Evolutionary conservation across 35 echinoderm and acorn worm species (phyloP).

Genomic region (Heliocidaris erythrogramma): DNA sequence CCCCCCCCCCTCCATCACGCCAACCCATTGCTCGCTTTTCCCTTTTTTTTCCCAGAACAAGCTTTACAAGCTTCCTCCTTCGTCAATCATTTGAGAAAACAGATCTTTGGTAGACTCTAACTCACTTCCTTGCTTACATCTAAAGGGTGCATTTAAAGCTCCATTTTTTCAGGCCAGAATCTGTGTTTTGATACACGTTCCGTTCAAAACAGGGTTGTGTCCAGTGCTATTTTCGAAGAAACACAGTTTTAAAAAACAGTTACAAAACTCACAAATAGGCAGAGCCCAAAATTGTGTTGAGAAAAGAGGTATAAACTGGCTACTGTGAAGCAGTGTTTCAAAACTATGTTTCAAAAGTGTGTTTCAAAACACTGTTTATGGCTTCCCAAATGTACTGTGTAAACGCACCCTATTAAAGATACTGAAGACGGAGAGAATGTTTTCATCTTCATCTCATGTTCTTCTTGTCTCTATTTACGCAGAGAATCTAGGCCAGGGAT

Average conservation of each 20-base stretch:
- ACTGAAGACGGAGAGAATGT: neutral
- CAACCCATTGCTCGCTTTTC: neutral
- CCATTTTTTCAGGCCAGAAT: too few species aligned
- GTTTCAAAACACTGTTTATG: too few species aligned
- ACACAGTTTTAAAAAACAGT: too few species aligned
- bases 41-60: neutral
- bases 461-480: neutral
- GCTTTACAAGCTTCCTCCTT: neutral
- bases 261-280: too few species aligned
- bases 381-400: too few species aligned
- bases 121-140: neutral
- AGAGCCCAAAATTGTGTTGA: too few species aligned
- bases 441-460: neutral
- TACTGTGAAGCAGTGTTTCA: too few species aligned
- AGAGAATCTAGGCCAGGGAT: neutral
- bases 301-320: too few species aligned
- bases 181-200: too few species aligned
- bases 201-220: too few species aligned
- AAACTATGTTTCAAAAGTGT: too few species aligned
- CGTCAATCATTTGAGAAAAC: neutral
- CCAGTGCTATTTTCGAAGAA: too few species aligned
- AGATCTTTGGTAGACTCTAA: constrained; percentile 10
- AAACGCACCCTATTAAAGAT: neutral
- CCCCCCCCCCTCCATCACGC: neutral
- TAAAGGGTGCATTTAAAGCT: neutral